Evolutionary conservation across 2,797 vertebrate species (phyloP), one percentile per base, ranked within the genome.

Genomic region (Arnoldichthys spilopterus): DNA sequence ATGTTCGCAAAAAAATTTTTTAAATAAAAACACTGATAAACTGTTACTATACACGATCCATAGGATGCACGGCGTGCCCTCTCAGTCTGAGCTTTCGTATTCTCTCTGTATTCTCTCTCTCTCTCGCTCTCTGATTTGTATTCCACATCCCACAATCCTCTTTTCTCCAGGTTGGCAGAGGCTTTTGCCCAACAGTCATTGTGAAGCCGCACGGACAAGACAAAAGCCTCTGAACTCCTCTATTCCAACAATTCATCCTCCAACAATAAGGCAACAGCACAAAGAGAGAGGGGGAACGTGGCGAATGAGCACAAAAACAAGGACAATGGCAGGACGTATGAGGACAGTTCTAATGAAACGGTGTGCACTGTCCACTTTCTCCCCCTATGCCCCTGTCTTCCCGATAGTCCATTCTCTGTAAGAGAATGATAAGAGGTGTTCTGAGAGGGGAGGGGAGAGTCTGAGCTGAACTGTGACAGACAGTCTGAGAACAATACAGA

Each of bases 331-430:
- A n/a, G 9, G 54, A 59, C 2, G 37, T 22, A 53, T 67, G 78
- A 67, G 61, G 64, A 69, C 58, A 37, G 56, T 51, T 37, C 74
- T 64, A 80, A 76, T 76, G 59, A 77, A 86, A 78, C 26, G 76
- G 70, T 56, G 51, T 49, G 58, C 30, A 49, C 67, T 76, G 78
- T 68, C 74, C 76, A 76, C 68, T 62, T 56, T 34, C 56, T 32
- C 74, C 51, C 30, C 28, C 67, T 76, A 53, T 28, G 40, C 43
- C 64, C 58, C 66, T 22, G 53, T 51, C 30, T 62, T 45, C 77
- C 69, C 20, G 28, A 73, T 56, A 56, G n/a, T 69, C 62, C 64
- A 43, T 69, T 75, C 68, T 63, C 71, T 72, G 68, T 66, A 69
- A 76, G 66, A 18, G 24, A 53, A 71, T 63, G 76, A 81, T 81